Conservation (phyloP, 2,888 invertebrate genomes). For the Chrysolina haemoptera region DNA sequence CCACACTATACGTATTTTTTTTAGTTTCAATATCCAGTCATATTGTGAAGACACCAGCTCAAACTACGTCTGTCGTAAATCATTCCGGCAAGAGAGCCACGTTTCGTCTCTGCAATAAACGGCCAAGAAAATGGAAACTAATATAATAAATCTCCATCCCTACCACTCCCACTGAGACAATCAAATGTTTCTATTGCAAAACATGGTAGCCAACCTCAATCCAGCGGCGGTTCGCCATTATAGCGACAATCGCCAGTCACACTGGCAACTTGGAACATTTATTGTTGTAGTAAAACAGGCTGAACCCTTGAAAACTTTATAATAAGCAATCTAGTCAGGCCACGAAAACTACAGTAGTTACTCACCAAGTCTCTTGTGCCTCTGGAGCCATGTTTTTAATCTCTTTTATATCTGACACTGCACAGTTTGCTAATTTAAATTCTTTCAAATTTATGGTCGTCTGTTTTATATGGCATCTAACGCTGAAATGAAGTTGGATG, state of each 20-base stretch:
- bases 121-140: conserved; percentile 19
- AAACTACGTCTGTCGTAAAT: conserved; percentile 4
- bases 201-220: conserved; percentile 50
- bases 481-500: conserved; percentile 22
- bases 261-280: conserved; percentile 59
- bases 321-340: conserved; percentile 58
- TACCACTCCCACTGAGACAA: conserved; percentile 13
- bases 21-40: not conserved
- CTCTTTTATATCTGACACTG: conserved; percentile 60
- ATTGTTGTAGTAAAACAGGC: conserved; percentile 64
- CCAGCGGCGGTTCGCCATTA: conserved; percentile 61
- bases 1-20: too few species aligned
- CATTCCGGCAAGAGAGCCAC: not conserved
- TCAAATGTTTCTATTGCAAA: conserved; percentile 40
- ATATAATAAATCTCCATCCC: conserved; percentile 20
- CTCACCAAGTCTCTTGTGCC: conserved; percentile 45
- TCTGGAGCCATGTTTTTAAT: conserved; percentile 61
- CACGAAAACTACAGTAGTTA: conserved; percentile 49
- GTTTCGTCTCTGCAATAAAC: conserved; percentile 12
- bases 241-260: conserved; percentile 58
- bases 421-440: conserved; percentile 57
- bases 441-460: conserved; percentile 57
- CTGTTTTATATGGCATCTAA: conserved; percentile 35
- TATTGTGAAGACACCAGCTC: not conserved
- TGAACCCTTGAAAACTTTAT: conserved; percentile 63